Evolutionary conservation across 2,797 vertebrate species (phyloP).

Genomic region (Cottoperca gobio): DNA sequence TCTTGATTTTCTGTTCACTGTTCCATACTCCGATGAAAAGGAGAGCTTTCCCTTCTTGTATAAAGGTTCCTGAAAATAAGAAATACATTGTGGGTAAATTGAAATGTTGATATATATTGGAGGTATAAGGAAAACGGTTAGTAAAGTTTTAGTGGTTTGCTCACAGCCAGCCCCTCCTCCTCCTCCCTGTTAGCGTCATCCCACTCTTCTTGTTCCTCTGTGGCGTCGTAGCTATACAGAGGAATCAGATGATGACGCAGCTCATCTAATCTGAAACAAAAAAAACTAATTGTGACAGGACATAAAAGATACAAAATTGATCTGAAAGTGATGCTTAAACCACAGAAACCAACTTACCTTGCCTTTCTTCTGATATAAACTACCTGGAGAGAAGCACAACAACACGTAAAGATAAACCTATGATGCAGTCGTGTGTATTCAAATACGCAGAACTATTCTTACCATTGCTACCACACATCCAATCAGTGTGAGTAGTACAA

Average conservation of each 20-base stretch:
- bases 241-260: constrained; percentile 74
- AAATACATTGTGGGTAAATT: neutral
- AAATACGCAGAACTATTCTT: constrained; percentile 27
- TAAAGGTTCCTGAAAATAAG: constrained; percentile 64
- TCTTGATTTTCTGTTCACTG: constrained; percentile 20
- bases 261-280: constrained; percentile 55
- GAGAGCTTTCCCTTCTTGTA: constrained; percentile 50
- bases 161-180: constrained; percentile 56
- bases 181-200: neutral
- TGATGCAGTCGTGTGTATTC: neutral
- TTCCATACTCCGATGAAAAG: constrained; percentile 28
- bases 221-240: constrained; percentile 71
- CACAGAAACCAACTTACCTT: constrained; percentile 43
- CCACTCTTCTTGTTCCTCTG: constrained; percentile 59
- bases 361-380: constrained; percentile 55
- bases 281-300: neutral
- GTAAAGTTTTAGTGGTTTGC: neutral
- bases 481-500: constrained; percentile 38
- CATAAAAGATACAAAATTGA: neutral
- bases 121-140: neutral
- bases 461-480: constrained; percentile 64
- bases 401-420: neutral
- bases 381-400: constrained; percentile 51
- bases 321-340: constrained; percentile 1
- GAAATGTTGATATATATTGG: neutral